Evolutionary conservation across 2,888 invertebrate species (phyloP).

Genomic region (Eurois occulta): DNA sequence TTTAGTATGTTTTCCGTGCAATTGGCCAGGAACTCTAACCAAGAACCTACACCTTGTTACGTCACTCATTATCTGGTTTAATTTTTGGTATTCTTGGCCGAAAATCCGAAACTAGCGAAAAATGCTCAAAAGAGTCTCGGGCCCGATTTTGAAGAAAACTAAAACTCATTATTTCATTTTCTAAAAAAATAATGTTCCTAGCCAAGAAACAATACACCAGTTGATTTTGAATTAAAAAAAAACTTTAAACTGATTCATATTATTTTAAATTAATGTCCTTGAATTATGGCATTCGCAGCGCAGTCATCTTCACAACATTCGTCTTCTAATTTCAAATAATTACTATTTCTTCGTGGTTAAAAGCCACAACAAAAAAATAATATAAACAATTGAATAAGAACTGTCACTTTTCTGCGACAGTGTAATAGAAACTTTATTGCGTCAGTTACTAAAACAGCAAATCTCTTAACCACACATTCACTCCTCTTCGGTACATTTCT

Average conservation of each 20-base stretch:
- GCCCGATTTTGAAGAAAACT: background rate
- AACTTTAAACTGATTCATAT: background rate
- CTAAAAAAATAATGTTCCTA: too few species aligned
- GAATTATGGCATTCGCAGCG: background rate
- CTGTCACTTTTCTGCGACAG: background rate
- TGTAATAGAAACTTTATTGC: background rate
- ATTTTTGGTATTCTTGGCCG: too few species aligned
- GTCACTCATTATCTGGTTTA: too few species aligned
- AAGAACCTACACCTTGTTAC: too few species aligned
- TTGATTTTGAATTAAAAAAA: background rate
- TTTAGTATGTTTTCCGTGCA: background rate
- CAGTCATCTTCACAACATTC: background rate
- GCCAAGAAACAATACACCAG: too few species aligned
- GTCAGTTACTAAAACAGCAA: background rate
- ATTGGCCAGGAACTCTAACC: background rate
- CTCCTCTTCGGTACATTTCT: background rate
- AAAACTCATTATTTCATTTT: too few species aligned
- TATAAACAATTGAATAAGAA: background rate
- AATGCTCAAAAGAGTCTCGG: background rate
- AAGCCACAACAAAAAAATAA: background rate
- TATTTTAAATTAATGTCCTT: background rate
- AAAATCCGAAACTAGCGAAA: too few species aligned
- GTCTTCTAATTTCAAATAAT: too few species aligned
- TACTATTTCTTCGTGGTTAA: too few species aligned
- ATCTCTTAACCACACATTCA: slow-evolving; percentile 8